phyloP scores from a whole-genome alignment of 1,140 invertebrate genomes.

The Branchinecta lindahli region DNA sequence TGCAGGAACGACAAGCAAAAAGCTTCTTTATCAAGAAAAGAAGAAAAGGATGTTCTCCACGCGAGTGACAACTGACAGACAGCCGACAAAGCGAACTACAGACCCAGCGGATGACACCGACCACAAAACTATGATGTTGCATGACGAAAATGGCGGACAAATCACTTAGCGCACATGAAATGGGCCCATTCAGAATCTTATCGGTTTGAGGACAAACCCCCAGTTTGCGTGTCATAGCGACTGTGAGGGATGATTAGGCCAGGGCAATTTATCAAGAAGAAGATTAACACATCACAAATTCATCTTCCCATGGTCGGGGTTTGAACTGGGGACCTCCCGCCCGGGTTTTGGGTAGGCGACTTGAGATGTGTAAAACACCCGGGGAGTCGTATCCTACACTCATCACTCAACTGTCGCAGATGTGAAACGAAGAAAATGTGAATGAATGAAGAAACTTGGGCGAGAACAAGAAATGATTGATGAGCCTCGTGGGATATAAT shows the following conservation, averaged over 20 bases:
- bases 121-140: neutral
- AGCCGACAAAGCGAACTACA: neutral
- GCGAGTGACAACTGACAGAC: neutral
- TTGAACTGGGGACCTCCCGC: neutral
- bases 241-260: no score
- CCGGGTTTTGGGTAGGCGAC: neutral
- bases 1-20: neutral
- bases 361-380: neutral
- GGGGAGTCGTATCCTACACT: neutral
- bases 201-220: no score
- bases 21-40: neutral
- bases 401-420: neutral
- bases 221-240: no score
- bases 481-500: neutral
- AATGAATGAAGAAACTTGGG: neutral
- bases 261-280: neutral
- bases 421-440: neutral
- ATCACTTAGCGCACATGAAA: no score
- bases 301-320: neutral
- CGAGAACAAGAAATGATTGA: neutral
- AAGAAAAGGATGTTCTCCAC: neutral
- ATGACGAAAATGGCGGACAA: neutral
- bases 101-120: neutral
- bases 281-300: constrained; percentile 10
- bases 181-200: no score